Evolutionary conservation across 2,888 invertebrate species (phyloP).

Genomic region (Hermodice carunculata): DNA sequence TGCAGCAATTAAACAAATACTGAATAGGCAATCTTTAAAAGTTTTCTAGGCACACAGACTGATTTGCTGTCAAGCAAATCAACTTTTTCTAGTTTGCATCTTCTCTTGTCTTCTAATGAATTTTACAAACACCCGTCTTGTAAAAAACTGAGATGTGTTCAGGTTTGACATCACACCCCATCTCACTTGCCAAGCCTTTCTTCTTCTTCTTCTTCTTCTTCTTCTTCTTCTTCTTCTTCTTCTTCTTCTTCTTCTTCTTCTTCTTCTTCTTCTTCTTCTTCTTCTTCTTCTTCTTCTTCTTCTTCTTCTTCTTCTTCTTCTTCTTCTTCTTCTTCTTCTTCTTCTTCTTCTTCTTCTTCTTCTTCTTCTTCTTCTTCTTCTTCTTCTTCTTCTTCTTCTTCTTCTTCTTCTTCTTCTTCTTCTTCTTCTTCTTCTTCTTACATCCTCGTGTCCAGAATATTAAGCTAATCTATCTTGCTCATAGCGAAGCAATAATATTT

Average conservation of each 20-base stretch:
- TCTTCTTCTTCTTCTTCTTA: conserved; percentile 13
- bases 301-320: conserved; percentile 13
- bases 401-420: conserved; percentile 13
- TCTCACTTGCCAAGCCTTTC: neutral
- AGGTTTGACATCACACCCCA: neutral
- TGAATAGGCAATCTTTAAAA: too few relatives aligned
- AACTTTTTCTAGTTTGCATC: too few relatives aligned
- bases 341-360: conserved; percentile 13
- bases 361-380: conserved; percentile 13
- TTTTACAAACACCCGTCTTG: too few relatives aligned
- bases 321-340: conserved; percentile 13
- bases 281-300: conserved; percentile 13
- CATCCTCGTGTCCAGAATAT: too few relatives aligned
- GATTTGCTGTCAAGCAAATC: too few relatives aligned
- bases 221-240: conserved; percentile 13
- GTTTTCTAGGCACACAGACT: too few relatives aligned
- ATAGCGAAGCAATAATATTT: too few relatives aligned
- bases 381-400: conserved; percentile 13
- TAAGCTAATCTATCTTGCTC: too few relatives aligned
- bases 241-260: conserved; percentile 13
- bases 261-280: conserved; percentile 13
- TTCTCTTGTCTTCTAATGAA: too few relatives aligned
- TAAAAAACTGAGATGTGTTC: too few relatives aligned
- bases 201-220: conserved; percentile 13
- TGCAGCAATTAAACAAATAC: too few relatives aligned